Base-by-base conservation (phyloP, 1,140 invertebrate species). In the Tenebrio molitor region DNA sequence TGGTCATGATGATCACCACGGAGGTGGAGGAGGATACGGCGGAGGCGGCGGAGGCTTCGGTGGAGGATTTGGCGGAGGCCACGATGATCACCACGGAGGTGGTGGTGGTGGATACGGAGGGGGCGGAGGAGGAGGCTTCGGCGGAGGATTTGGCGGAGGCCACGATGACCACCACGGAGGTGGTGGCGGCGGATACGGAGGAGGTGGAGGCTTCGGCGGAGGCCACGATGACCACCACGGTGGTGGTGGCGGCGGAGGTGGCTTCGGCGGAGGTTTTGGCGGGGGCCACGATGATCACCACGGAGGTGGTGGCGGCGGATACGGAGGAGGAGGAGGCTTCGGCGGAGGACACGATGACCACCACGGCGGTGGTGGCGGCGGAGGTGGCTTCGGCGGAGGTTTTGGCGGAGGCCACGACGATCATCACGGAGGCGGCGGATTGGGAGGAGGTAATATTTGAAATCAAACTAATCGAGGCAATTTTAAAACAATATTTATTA, bases 141-240 rank as follows among this genome's bases (percentile, higher is more conserved):
- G 65, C 1, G 62, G 62, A 21, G 71, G 71, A 4, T 34, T 44
- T 65, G 64, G 65, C 1, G 62, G 62, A 21, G 71, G 68, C 4
- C 17, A 62, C 62, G 71, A 58, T 39, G 64, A 58, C 39, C 42
- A 53, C 44, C 67, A 66, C 29, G 64, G 65, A 44, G n/a, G n/a
- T n/a, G n/a, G n/a, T n/a, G 62, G 69, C 29, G 65, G 62, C 25
- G 76, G 74, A 25, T 64, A 17, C 25, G 74, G 74, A 39, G 74
- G 74, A 1, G n/a, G n/a, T n/a, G 64, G 29, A 5, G 41, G 23
- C 25, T 19, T 19, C 2, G 71, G 64, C 4, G 44, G 46, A 8
- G 58, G 58, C 7, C 58, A 63, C 10, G 63, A 36, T 36, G 63
- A 69, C 46, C 71, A 72, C 21, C 69, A 69, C 36, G 67, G 68